phyloP scores from a whole-genome alignment of 2,888 invertebrate genomes.

The Eupithecia subumbrata region DNA sequence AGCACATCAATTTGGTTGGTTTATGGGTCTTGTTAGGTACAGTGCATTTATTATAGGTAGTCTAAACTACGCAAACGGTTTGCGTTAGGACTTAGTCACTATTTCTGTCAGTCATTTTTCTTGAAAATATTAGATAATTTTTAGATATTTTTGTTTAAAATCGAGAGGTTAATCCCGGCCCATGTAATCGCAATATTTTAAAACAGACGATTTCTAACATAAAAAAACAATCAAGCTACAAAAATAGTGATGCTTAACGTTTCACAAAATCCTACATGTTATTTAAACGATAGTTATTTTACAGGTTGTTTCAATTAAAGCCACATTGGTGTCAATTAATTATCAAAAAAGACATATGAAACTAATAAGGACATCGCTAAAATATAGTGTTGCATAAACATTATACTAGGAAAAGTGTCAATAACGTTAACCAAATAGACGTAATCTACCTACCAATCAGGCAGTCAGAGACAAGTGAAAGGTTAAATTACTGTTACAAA shows the following conservation, averaged over 20 bases:
- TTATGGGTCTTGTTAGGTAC: background rate
- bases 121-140: background rate
- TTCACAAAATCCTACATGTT: background rate
- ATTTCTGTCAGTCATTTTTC: background rate
- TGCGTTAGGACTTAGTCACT: background rate
- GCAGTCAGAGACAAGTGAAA: background rate
- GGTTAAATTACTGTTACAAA: background rate
- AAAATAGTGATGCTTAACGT: background rate
- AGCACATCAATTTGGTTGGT: background rate
- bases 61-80: background rate
- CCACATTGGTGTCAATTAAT: background rate
- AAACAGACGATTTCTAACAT: no score
- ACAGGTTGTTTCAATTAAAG: background rate
- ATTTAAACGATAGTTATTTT: background rate
- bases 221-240: no score
- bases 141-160: background rate
- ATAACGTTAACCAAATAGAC: background rate
- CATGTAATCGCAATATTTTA: no score
- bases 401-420: background rate
- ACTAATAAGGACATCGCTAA: background rate
- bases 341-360: background rate
- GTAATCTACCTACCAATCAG: background rate
- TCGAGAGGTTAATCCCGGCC: background rate
- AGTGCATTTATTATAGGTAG: background rate
- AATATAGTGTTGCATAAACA: background rate